Conservation (phyloP, 2,797 vertebrate genomes). For the Eptatretus atami region DNA sequence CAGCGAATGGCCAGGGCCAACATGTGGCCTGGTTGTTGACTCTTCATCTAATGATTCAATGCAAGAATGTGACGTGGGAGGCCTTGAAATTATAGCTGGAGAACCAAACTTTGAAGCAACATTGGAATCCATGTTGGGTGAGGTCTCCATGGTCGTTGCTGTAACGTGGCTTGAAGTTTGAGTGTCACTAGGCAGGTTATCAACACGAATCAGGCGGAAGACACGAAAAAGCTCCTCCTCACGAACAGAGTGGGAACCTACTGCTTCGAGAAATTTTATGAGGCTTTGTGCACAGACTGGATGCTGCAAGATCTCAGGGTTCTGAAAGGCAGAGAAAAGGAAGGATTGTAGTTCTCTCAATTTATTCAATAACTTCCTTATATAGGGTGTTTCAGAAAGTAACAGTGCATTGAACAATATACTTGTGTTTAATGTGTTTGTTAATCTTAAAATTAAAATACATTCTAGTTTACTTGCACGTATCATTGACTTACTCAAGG, state of each 20-base stretch:
- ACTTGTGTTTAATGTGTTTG: too few relatives aligned
- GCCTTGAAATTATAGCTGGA: too few relatives aligned
- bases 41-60: background rate
- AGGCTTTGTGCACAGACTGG: slow-evolving; percentile 33
- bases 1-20: background rate
- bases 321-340: background rate
- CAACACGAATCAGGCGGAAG: slow-evolving; percentile 26
- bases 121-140: too few relatives aligned
- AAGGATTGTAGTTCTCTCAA: too few relatives aligned
- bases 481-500: too few relatives aligned
- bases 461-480: too few relatives aligned
- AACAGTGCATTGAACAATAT: too few relatives aligned
- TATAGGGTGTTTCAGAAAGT: too few relatives aligned
- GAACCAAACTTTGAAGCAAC: background rate
- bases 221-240: slow-evolving; percentile 44
- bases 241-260: slow-evolving; percentile 42
- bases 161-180: background rate
- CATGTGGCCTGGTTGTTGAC: background rate
- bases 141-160: background rate
- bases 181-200: background rate
- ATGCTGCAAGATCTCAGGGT: slow-evolving; percentile 20
- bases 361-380: too few relatives aligned
- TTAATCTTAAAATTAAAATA: too few relatives aligned
- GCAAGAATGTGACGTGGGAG: too few relatives aligned
- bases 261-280: slow-evolving; percentile 33